Evolutionary conservation across 2,113 vertebrate genomes (phyloP), one percentile per base, ranked within the genome.

Genomic region (Tetraodon nigroviridis): DNA sequence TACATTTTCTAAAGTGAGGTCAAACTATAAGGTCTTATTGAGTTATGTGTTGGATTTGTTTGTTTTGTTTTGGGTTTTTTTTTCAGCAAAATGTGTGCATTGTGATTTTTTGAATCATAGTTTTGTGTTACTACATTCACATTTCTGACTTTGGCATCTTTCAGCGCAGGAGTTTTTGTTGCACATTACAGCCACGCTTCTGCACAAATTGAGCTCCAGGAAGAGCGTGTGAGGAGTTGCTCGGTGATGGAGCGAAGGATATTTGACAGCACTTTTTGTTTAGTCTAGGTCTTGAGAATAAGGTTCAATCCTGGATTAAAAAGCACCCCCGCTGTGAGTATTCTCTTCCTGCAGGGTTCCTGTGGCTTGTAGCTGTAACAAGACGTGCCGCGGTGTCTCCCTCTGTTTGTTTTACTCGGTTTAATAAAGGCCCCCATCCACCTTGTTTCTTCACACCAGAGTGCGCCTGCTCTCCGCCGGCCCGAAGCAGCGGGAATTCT

Each of bases 381-480:
- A 70, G 81, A 84, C 79, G 62, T 78, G 69, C 74, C 67, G 58
- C 59, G 75, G 71, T 40, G 22, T 47, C 74, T 81, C 69, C 73
- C 10, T 64, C 20, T 81, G 79, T 85, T 84, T 86, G 74, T 84
- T 83, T 84, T 55, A 78, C 72, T 78, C 45, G 52, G 58, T 75
- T 73, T 81, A 81, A 85, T 76, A 77, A 80, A 83, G 73, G 54
- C 59, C 64, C 64, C 66, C 59, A 55, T 81, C 71, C 69, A 69
- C 66, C 61, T 42, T 75, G 69, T 73, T 70, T 80, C 61, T 69
- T 81, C 73, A 71, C 74, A 84, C 79, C 66, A 78, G 68, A 76
- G 61, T 40, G 44, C 58, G 63, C 67, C 68, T 70, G 61, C 54
- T 65, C 20, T 60, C 61, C 53, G 61, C 52, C 64, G 32, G 63